Base-by-base conservation (phyloP, 2,113 vertebrate species). In the Elaphurus davidianus region DNA sequence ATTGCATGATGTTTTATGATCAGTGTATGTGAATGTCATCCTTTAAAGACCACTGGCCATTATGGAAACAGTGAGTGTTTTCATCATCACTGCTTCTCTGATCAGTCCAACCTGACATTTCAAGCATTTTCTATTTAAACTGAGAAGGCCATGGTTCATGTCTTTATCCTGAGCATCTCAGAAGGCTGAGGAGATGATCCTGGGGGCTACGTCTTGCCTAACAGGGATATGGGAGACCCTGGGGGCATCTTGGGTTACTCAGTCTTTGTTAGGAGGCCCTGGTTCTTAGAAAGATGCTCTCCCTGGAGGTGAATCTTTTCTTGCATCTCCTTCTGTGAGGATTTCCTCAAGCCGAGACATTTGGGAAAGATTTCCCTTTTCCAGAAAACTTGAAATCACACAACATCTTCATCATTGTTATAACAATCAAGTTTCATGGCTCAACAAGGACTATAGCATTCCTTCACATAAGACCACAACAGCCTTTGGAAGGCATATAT, bases 11-110 rank as follows among this genome's bases (percentile, higher is more conserved):
- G 90, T 79, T 93, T 95, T 93, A 92, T 12, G 81, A 90, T 54
- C 71, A 19, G 84, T 25, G 8, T 8, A 5, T 0, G 1, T 0
- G 23, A 79, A 82, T 12, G 21, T 54, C 3, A 28, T 83, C 86
- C 95, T 91, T 91, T 83, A 40, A 3, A 27, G 82, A 87, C 67
- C 7, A 0, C 52, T 3, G 1, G 47, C 94, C 84, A 78, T 92
- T 96, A 92, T 19, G 25, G 74, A 97, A 92, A 88, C 94, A 97
- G 96, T 76, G 84, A 90, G 96, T 62, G 47, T 87, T 98, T 84
- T 59, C 16, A 27, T 55, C 11, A 23, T 60, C 43, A 43, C 91
- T 90, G 11, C 81, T 81, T 83, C 93, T 94, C 92, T 86, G n/a
- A 83, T 95, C 96, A 95, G 88, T 55, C 52, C 14, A n/a, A 43